Evolutionary conservation across 1,140 invertebrate genomes (phyloP).

Genomic region (Heliconius eleuchia): DNA sequence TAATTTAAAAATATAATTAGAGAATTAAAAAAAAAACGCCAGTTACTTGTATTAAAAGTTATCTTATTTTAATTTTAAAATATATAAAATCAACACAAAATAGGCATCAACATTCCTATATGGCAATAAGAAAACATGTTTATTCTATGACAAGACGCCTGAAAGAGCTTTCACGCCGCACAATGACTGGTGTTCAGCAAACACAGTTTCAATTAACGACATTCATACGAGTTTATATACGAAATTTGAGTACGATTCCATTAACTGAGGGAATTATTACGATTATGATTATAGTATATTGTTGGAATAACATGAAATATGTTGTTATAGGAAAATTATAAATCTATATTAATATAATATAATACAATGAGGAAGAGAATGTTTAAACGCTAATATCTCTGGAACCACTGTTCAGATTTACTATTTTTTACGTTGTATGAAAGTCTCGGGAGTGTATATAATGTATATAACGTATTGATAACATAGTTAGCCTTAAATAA

Average conservation of each 20-base stretch:
- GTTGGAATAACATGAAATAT: neutral
- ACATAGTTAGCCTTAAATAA: no score
- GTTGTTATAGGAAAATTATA: no score
- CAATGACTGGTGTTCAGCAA: constrained; percentile 67
- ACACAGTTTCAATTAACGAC: constrained; percentile 69
- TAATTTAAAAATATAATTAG: no score
- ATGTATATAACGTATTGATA: no score
- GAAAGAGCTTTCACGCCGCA: constrained; percentile 53
- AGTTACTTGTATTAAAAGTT: no score
- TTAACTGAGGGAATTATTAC: neutral
- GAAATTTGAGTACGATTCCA: constrained; percentile 21
- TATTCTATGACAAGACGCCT: constrained; percentile 47
- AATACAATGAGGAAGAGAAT: no score
- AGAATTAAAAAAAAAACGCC: no score
- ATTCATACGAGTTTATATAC: constrained; percentile 39
- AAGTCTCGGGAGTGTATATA: no score
- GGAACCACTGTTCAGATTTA: no score
- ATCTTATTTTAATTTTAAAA: neutral
- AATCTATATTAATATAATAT: no score
- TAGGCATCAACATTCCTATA: neutral
- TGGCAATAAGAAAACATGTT: neutral
- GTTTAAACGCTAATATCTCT: no score
- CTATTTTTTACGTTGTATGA: no score
- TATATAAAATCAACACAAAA: neutral
- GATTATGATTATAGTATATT: neutral